Evolutionary conservation across 2,113 vertebrate species (phyloP), one percentile per base, ranked within the genome.

Genomic region (Azemiops feae): DNA sequence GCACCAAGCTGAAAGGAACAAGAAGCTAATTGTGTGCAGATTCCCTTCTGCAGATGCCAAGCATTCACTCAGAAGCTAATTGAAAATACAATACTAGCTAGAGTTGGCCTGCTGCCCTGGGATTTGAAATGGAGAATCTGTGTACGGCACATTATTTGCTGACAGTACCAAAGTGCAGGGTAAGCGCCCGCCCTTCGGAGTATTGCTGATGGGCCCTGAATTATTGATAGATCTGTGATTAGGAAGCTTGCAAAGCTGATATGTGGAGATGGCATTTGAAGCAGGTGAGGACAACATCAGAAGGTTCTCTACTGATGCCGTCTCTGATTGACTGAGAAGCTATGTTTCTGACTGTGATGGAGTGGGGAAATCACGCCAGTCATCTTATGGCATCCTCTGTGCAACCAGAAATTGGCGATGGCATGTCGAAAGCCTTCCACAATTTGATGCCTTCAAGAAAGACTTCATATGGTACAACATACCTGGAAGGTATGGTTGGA

Each of bases 151-250:
- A 98, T 98, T 97, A 98, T 98, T 97, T 97, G 96, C 96, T 87
- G 96, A 96, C 97, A 97, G 97, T 96, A 96, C 96, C 97, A 97
- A 98, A 98, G 97, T 98, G 98, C 98, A 98, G 97, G 97, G 97
- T 97, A 98, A 98, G 97, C 98, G 97, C 97, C 97, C 98, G 97
- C 97, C 97, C 98, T 97, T 60, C 93, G 91, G 98, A 98, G 98
- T 95, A 97, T 97, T 98, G 97, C 97, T 98, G 98, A 97, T 98
- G 98, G 96, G 92, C 95, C 96, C 96, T 98, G 98, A 97, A 98
- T 98, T 98, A 98, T 98, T 98, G 97, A 98, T 98, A 97, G 98
- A 93, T 96, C 96, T 94, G 97, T 97, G 97, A 97, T 97, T 97
- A 98, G 97, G 97, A 98, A 97, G 97, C 97, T 98, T 97, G 96